Evolutionary conservation across 2,113 vertebrate genomes (phyloP).

Genomic region (Columba janthina): DNA sequence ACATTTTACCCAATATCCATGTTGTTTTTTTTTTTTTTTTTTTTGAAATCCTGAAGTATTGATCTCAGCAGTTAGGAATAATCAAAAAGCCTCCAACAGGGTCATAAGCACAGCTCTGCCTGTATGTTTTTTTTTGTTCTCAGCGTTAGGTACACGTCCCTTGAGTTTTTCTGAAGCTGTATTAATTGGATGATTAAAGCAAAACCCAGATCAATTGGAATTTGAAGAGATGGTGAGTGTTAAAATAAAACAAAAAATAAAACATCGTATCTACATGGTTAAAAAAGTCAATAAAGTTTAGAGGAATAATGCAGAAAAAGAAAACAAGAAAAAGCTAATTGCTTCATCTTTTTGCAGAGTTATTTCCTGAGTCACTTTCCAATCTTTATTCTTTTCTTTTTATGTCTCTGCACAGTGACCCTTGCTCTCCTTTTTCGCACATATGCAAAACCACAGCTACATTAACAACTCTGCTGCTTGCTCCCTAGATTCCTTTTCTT

Average conservation of each 20-base stretch:
- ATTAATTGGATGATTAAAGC: conserved; percentile 69
- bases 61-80: conserved; percentile 50
- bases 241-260: conserved; percentile 53
- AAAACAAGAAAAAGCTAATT: conserved; percentile 62
- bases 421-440: conserved; percentile 43
- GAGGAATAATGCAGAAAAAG: conserved; percentile 31
- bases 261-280: neutral
- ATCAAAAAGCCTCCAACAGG: conserved; percentile 50
- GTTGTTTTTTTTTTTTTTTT: neutral
- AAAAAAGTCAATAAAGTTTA: conserved; percentile 58
- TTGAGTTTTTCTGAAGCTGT: conserved; percentile 48
- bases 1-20: conserved; percentile 22
- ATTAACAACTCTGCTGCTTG: conserved; percentile 28
- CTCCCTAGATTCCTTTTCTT: conserved; percentile 30
- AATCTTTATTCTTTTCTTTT: conserved; percentile 56
- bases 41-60: conserved; percentile 52
- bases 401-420: conserved; percentile 36
- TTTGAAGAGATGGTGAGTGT: conserved; percentile 40
- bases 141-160: conserved; percentile 50
- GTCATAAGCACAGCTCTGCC: conserved; percentile 36
- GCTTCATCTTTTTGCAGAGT: conserved; percentile 43
- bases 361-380: conserved; percentile 56
- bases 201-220: conserved; percentile 46
- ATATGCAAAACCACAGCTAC: conserved; percentile 51
- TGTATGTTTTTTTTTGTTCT: conserved; percentile 48